Evolutionary conservation across 2,113 vertebrate species (phyloP).

Genomic region (Tetrao urogallus): DNA sequence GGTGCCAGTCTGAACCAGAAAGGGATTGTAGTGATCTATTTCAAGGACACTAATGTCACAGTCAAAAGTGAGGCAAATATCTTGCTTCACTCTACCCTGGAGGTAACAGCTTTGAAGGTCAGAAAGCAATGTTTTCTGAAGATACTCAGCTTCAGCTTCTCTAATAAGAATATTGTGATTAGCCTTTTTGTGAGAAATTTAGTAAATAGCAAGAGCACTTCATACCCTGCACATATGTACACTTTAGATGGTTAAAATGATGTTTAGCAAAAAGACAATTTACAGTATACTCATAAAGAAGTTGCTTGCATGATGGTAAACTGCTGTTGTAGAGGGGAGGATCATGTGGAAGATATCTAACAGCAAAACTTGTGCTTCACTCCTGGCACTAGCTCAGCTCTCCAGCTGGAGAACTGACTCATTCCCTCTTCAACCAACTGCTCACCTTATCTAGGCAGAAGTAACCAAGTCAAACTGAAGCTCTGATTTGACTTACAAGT

Average conservation of each 20-base stretch:
- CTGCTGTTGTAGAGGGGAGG: not conserved
- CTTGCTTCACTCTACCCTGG: constrained; percentile 38
- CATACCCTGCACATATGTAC: not conserved
- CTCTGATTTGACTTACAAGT: not conserved
- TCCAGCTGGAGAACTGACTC: not conserved
- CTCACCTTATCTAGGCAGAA: not conserved
- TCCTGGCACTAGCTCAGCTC: not conserved
- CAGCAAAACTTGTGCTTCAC: not conserved
- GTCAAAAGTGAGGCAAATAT: constrained; percentile 39
- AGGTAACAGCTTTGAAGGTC: constrained; percentile 59
- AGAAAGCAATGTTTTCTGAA: constrained; percentile 4
- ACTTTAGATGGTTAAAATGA: not conserved
- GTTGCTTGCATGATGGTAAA: not conserved
- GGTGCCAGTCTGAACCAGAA: not conserved
- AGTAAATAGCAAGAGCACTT: not conserved
- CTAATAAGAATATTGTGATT: not conserved
- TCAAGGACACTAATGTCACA: constrained; percentile 60
- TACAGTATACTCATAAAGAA: not conserved
- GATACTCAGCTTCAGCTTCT: not conserved
- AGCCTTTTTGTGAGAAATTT: not conserved
- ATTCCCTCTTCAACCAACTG: not conserved
- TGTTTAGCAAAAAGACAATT: not conserved
- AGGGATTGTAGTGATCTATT: constrained; percentile 39
- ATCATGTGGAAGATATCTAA: not conserved
- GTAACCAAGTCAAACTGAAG: not conserved